A percentile compares a stretch with the other conserved stretches of the same genome.
Evolutionary conservation across 2,888 invertebrate genomes (phyloP).

Genomic region (Mayetiola destructor): DNA sequence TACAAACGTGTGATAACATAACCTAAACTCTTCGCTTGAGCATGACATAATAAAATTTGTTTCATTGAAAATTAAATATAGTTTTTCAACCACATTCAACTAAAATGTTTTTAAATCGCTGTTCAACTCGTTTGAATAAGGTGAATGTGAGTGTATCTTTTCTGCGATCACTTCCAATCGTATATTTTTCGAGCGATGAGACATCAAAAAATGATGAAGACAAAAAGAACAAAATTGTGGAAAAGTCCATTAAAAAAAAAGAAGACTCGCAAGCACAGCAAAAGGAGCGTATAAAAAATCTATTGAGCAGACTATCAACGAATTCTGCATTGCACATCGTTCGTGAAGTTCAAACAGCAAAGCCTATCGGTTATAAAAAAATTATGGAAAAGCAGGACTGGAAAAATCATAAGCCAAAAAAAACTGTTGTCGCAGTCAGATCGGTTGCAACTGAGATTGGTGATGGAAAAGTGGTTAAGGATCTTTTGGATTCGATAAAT

Average conservation of each 20-base stretch:
- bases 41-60: too few relatives aligned
- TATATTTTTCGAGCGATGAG: not conserved
- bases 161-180: not conserved
- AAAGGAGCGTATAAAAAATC: conserved; percentile 26
- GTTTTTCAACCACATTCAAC: too few relatives aligned
- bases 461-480: conserved; percentile 48
- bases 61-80: too few relatives aligned
- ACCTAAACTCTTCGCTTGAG: too few relatives aligned
- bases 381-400: conserved; percentile 15
- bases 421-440: conserved; percentile 43
- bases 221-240: not conserved
- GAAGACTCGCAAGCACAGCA: not conserved
- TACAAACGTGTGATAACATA: too few relatives aligned
- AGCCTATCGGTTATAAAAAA: conserved; percentile 26
- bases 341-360: conserved; percentile 23
- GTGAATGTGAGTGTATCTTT: too few relatives aligned
- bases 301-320: conserved; percentile 30
- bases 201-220: not conserved
- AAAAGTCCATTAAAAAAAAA: not conserved
- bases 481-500: conserved; percentile 45
- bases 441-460: conserved; percentile 55
- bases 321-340: conserved; percentile 22
- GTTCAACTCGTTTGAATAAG: too few relatives aligned
- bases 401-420: conserved; percentile 21
- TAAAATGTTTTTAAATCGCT: too few relatives aligned